phyloP scores from a whole-genome alignment of 2,888 invertebrate species.

The Brassicogethes aeneus region DNA sequence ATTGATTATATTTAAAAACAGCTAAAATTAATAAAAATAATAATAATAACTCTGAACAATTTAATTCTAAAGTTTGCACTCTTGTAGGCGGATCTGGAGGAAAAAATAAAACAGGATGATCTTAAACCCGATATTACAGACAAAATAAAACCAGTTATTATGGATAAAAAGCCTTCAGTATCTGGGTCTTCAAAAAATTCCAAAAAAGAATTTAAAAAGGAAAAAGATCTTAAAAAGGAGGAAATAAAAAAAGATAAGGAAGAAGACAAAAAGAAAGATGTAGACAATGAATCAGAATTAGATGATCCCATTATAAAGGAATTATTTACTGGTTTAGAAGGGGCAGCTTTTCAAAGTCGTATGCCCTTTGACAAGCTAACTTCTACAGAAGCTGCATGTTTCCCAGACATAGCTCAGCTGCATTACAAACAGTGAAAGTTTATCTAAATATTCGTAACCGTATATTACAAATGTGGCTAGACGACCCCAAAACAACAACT shows the following conservation, averaged over 20 bases:
- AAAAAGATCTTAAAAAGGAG: conserved; percentile 35
- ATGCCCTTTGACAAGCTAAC: conserved; percentile 93
- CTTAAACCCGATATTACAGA: conserved; percentile 55
- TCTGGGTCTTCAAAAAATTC: conserved; percentile 41
- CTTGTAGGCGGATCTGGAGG: conserved; percentile 48
- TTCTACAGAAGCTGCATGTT: conserved; percentile 85
- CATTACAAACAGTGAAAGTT: conserved; percentile 74
- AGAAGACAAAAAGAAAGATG: conserved; percentile 49
- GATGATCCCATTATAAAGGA: conserved; percentile 52
- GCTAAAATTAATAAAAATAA: not conserved
- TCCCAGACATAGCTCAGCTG: conserved; percentile 84
- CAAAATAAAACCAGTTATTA: conserved; percentile 46
- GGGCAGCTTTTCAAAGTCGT: conserved; percentile 88
- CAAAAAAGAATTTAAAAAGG: conserved; percentile 35
- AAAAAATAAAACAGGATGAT: conserved; percentile 57
- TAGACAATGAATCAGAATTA: conserved; percentile 54
- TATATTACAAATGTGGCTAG: conserved; percentile 88
- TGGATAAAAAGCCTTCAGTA: conserved; percentile 46
- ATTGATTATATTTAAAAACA: not conserved
- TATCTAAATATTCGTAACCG: conserved; percentile 86
- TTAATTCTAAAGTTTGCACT: conserved; percentile 21
- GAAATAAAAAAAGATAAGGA: conserved; percentile 45
- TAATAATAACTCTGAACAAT: not conserved
- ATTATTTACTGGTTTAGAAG: conserved; percentile 60
- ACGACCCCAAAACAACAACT: conserved; percentile 90